A percentile compares a stretch with the other conserved stretches of the same genome.
Conservation (phyloP, 2,888 invertebrate species). For the Drosophila demipolita region DNA sequence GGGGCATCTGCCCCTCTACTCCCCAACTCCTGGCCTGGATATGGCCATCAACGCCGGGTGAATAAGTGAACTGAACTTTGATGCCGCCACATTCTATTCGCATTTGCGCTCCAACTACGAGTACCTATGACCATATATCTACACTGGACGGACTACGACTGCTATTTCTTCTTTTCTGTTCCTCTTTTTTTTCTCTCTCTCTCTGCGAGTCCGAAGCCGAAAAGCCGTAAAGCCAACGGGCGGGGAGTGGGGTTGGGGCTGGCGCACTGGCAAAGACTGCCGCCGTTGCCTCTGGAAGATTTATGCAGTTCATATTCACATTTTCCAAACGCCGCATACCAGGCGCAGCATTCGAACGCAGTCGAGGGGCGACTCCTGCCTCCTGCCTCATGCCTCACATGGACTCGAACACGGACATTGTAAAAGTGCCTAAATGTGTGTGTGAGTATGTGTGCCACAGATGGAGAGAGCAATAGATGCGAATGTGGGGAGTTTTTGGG, state of each 20-base stretch:
- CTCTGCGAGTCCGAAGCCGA: constrained; percentile 65
- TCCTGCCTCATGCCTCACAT: constrained; percentile 5
- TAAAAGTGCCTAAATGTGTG: constrained; percentile 57
- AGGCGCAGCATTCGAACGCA: constrained; percentile 73
- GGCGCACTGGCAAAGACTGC: constrained; percentile 76
- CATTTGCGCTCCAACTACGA: constrained; percentile 73
- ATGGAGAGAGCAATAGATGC: constrained; percentile 11
- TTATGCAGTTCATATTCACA: constrained; percentile 84
- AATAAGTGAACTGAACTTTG: constrained; percentile 81
- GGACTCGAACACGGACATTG: constrained; percentile 49
- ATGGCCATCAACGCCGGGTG: constrained; percentile 74
- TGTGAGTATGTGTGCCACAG: constrained; percentile 21
- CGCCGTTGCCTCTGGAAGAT: constrained; percentile 81
- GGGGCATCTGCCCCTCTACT: constrained; percentile 31
- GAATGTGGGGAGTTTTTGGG: constrained; percentile 53
- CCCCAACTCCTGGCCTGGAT: constrained; percentile 9
- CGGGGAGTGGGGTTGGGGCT: constrained; percentile 26
- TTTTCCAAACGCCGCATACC: constrained; percentile 81
- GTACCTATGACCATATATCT: constrained; percentile 80
- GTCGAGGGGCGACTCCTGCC: constrained; percentile 35
- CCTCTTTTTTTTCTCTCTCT: constrained; percentile 16
- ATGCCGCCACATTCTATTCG: constrained; percentile 82
- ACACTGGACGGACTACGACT: constrained; percentile 60
- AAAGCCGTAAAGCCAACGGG: constrained; percentile 77
- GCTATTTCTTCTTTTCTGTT: constrained; percentile 30